These are phyloP conservation scores for Probaryconus sp. DNA, from an alignment of 1,140 invertebrate genomes.

Conservation along the genomic window DNA sequence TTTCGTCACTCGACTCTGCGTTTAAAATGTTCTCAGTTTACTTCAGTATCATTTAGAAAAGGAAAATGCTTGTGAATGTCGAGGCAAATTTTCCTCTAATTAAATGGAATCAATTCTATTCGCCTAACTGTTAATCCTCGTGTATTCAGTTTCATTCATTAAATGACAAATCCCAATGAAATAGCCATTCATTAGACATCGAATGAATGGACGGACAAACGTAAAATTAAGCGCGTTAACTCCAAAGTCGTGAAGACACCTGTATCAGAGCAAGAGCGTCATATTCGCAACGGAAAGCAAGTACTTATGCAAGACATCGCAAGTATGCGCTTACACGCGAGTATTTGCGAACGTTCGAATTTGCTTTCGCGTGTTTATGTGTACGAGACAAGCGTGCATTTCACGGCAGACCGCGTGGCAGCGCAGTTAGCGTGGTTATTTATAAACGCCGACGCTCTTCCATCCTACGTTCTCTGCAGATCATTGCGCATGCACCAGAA, in stretches of 20 bases:
- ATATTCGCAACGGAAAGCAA: slow-evolving; percentile 22
- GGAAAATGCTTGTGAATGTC: too few relatives aligned
- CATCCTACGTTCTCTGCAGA: slow-evolving; percentile 43
- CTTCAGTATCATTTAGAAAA: too few relatives aligned
- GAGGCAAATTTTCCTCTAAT: too few relatives aligned
- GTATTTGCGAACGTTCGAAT: slow-evolving; percentile 41
- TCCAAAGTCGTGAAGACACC: slow-evolving; percentile 46
- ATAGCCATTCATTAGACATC: too few relatives aligned
- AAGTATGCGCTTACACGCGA: slow-evolving; percentile 10
- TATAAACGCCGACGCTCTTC: slow-evolving; percentile 61
- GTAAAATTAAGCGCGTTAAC: slow-evolving; percentile 13
- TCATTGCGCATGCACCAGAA: slow-evolving; percentile 20
- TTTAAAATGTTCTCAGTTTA: too few relatives aligned
- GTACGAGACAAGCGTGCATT: slow-evolving; percentile 66
- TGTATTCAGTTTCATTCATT: neutral
- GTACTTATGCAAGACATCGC: slow-evolving; percentile 3
- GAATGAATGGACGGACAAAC: slow-evolving; percentile 15
- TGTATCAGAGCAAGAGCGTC: slow-evolving; percentile 23
- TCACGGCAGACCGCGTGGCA: slow-evolving; percentile 77
- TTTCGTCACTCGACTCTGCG: too few relatives aligned
- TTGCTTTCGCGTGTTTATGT: slow-evolving; percentile 38
- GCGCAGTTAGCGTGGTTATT: slow-evolving; percentile 69
- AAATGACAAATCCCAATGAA: too few relatives aligned
- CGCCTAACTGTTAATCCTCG: too few relatives aligned
- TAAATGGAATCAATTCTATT: too few relatives aligned